Evolutionary conservation across 2,113 vertebrate genomes (phyloP).

Genomic region (Hippocampus abdominalis): DNA sequence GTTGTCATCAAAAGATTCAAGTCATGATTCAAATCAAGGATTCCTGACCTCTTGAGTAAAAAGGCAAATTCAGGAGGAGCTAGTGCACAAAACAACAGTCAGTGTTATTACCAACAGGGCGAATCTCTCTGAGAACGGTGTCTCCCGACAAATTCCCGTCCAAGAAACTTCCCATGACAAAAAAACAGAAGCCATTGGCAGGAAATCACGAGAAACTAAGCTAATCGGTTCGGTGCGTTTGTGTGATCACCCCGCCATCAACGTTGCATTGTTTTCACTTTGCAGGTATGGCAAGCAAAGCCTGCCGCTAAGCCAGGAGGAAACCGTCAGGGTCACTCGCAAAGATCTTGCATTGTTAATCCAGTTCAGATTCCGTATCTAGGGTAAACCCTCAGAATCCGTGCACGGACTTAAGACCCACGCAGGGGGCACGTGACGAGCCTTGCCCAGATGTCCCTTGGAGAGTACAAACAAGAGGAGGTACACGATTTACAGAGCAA

Average conservation of each 20-base stretch:
- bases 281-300: conserved; percentile 20
- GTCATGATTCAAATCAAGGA: too few species aligned
- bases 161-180: too few species aligned
- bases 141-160: too few species aligned
- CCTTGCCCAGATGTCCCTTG: conserved; percentile 39
- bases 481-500: not conserved
- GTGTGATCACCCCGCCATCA: not conserved
- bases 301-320: conserved; percentile 11
- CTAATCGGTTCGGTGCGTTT: too few species aligned
- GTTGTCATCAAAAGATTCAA: not conserved
- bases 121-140: too few species aligned
- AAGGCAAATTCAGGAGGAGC: too few species aligned
- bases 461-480: not conserved
- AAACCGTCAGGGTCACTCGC: conserved; percentile 39
- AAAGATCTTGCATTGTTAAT: conserved; percentile 56
- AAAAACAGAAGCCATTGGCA: too few species aligned
- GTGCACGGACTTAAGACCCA: conserved; percentile 19
- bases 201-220: too few species aligned
- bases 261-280: not conserved
- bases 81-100: too few species aligned
- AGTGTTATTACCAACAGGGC: too few species aligned
- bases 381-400: conserved; percentile 51
- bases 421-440: conserved; percentile 21
- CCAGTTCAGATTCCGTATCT: conserved; percentile 50
- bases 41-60: too few species aligned